These are phyloP conservation scores for Temnothorax unifasciatus DNA, from an alignment of 2,888 invertebrate genomes.

Conservation along the genomic window DNA sequence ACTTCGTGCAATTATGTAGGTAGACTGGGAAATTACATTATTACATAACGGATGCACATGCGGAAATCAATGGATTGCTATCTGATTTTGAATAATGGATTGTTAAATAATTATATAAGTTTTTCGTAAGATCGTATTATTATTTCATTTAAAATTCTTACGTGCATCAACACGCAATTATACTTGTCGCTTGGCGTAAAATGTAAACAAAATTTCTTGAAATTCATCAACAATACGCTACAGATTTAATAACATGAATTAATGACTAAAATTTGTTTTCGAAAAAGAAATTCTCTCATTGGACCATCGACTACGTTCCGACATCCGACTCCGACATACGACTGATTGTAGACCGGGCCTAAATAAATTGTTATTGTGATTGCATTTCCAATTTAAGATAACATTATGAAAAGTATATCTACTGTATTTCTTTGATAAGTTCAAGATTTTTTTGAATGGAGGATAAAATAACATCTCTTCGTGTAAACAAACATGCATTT, in stretches of 20 bases:
- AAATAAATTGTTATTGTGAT: not conserved
- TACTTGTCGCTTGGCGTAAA: not conserved
- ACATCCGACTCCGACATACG: too few relatives aligned
- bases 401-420: not conserved
- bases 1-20: not conserved
- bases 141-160: not conserved
- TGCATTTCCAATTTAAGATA: not conserved
- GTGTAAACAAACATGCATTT: too few relatives aligned
- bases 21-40: slow-evolving; percentile 2
- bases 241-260: not conserved
- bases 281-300: not conserved
- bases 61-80: not conserved
- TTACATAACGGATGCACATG: not conserved
- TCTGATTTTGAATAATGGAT: not conserved
- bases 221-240: not conserved
- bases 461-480: not conserved
- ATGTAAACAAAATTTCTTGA: not conserved
- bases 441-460: not conserved
- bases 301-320: too few relatives aligned
- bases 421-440: not conserved
- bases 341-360: too few relatives aligned
- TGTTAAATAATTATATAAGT: not conserved
- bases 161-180: not conserved
- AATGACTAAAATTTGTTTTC: not conserved
- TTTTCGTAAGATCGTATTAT: not conserved